Evolutionary conservation across 2,888 invertebrate species (phyloP).

Genomic region (Anorthoa munda): DNA sequence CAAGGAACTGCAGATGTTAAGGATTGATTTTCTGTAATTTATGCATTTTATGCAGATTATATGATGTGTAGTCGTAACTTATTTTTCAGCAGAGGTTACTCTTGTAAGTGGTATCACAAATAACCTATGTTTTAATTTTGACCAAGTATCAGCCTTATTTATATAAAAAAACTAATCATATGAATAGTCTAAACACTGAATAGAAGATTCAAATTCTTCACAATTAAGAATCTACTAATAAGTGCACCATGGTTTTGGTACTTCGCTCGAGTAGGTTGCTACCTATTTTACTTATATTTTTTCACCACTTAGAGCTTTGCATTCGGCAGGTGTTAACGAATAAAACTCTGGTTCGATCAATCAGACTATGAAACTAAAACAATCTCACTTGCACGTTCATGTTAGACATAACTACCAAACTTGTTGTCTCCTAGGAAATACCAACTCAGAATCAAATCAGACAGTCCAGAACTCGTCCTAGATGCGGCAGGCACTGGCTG

Average conservation of each 20-base stretch:
- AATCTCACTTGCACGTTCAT: slow-evolving; percentile 19
- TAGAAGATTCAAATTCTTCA: too few relatives aligned
- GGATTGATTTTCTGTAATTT: background rate
- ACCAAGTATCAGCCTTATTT: too few relatives aligned
- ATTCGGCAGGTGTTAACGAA: background rate
- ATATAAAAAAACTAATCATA: too few relatives aligned
- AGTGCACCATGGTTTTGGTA: too few relatives aligned
- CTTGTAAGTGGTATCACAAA: too few relatives aligned
- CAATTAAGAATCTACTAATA: too few relatives aligned
- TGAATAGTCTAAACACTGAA: too few relatives aligned
- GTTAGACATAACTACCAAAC: slow-evolving; percentile 20
- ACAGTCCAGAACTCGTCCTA: slow-evolving; percentile 32
- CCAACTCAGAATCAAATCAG: slow-evolving; percentile 46
- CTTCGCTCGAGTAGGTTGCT: too few relatives aligned
- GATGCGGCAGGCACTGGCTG: background rate
- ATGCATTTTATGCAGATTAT: background rate
- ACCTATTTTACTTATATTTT: background rate
- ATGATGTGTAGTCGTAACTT: background rate
- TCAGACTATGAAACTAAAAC: slow-evolving; percentile 16
- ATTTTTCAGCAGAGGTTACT: too few relatives aligned
- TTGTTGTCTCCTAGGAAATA: slow-evolving; percentile 55
- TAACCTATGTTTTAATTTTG: too few relatives aligned
- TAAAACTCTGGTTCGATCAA: background rate
- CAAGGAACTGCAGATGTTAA: background rate
- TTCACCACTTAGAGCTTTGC: background rate